Conservation (phyloP, 2,888 invertebrate species). For the Eupithecia insigniata region DNA sequence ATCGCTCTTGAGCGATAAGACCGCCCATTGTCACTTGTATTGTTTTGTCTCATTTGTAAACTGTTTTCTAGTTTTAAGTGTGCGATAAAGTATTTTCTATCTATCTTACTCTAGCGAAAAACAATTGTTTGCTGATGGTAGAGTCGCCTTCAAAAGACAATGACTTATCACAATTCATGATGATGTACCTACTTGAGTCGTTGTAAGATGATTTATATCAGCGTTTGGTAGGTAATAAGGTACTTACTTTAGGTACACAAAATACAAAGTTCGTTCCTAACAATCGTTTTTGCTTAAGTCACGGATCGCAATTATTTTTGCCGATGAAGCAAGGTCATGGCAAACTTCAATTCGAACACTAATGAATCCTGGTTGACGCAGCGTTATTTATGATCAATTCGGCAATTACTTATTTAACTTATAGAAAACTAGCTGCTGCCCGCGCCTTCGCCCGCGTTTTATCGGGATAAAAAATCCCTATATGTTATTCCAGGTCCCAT, state of each 20-base stretch:
- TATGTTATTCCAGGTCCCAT: too few relatives aligned
- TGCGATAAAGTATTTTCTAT: too few relatives aligned
- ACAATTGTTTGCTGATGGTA: neutral
- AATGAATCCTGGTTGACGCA: slow-evolving; percentile 39
- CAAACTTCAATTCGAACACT: slow-evolving; percentile 27
- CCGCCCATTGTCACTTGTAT: too few relatives aligned
- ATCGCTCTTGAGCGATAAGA: too few relatives aligned
- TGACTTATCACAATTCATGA: slow-evolving; percentile 1
- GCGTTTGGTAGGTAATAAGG: neutral
- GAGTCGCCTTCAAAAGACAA: neutral
- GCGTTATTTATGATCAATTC: slow-evolving; percentile 25
- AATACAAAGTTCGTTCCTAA: slow-evolving; percentile 7
- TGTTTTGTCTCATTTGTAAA: too few relatives aligned
- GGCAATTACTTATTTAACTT: neutral
- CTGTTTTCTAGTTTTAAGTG: too few relatives aligned
- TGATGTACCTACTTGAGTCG: slow-evolving; percentile 6
- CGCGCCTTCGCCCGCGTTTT: too few relatives aligned
- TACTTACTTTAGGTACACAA: neutral
- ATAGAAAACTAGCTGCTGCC: too few relatives aligned
- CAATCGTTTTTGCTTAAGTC: slow-evolving; percentile 31
- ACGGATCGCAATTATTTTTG: slow-evolving; percentile 27
- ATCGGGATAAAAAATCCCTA: too few relatives aligned
- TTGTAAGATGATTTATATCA: neutral
- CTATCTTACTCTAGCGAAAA: neutral
- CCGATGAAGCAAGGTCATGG: slow-evolving; percentile 26